Evolutionary conservation across 2,888 invertebrate species (phyloP), one percentile per base, ranked within the genome.

Genomic region (Orchesellides sinensis): DNA sequence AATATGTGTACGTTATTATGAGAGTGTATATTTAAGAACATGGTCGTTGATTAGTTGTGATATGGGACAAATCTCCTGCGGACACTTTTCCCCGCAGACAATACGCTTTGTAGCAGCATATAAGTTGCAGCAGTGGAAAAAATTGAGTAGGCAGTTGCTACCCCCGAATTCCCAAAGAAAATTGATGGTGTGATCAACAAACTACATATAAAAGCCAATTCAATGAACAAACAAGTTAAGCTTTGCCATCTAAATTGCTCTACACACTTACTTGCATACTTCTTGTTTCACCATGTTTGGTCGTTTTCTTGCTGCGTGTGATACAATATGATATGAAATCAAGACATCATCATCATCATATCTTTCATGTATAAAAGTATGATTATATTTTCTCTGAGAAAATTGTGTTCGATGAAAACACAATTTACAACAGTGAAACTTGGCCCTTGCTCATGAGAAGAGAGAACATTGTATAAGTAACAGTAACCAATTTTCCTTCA

Each of bases 51-150:
- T 84, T 84, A 84, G 84, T 81, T 81, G 63, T 79, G 79, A 79
- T 72, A 84, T 80, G 83, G 83, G 83, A 83, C 84, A 84, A 84
- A 83, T 84, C 84, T 84, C 84, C 68, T 83, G 84, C 75, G 84
- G 80, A 84, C 84, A 83, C 83, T 84, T 84, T 77, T 69, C 54
- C 45, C 65, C 69, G 35, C 77, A 78, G 59, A 63, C 65, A 49
- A 65, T 72, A 78, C n/a, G n/a, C 25, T 61, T 14, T 25, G 52
- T 61, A 35, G 73, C 32, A 68, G 69, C 25, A 74, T 61, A 61
- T 63, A 54, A 65, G 23, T 61, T 65, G 68, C 32, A 56, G 61
- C 52, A 56, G 72, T 17, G 14, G 73, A 49, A 54, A 21, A 63
- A 61, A 68, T 52, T 61, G 61, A 68, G 23, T 59, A 35, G 52